Base-by-base conservation (phyloP, 2,888 invertebrate species). In the Pandemis cinnamomeana region DNA sequence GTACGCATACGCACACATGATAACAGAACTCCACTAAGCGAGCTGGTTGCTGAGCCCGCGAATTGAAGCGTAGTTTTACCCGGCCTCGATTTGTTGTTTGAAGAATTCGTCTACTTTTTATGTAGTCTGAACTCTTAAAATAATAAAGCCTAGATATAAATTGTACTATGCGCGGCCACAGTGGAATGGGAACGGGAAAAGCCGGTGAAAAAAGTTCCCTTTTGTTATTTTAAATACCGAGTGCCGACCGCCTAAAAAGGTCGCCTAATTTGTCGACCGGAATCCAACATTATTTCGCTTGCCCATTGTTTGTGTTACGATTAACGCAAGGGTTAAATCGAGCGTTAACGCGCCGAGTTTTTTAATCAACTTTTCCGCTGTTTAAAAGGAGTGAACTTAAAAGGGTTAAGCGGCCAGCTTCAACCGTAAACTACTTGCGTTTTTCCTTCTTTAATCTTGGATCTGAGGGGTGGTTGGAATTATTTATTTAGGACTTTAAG, bases 261-360 rank as follows among this genome's bases (percentile, higher is more conserved):
- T 88, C 89, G 87, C 85, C 91, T 93, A 92, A 93, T 93, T 93
- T 92, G 91, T 92, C 91, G 87, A 87, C 85, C 87, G 89, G 90
- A 91, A 91, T 93, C 91, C 90, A 86, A 88, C 91, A 91, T 91
- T 91, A 92, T 91, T 91, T 89, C 86, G 86, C 86, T 87, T 84
- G 81, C 79, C 90, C 88, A 91, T 93, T 93, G 92, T 93, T 93
- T 93, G 89, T 89, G 90, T 91, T 91, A 86, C 90, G 90, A 91
- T 92, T 92, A 91, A 91, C 88, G 88, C 84, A 85, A 86, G 90
- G 90, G 90, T 91, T 91, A 91, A 93, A 91, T 92, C 89, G 91
- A 88, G 87, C 91, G 87, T 89, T 91, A 89, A 89, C 88, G 83
- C 84, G 87, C 84, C 84, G 87, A 91, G 86, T 91, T 92, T 92